Evolutionary conservation across 1,140 invertebrate genomes (phyloP).

Genomic region (Apis florea): DNA sequence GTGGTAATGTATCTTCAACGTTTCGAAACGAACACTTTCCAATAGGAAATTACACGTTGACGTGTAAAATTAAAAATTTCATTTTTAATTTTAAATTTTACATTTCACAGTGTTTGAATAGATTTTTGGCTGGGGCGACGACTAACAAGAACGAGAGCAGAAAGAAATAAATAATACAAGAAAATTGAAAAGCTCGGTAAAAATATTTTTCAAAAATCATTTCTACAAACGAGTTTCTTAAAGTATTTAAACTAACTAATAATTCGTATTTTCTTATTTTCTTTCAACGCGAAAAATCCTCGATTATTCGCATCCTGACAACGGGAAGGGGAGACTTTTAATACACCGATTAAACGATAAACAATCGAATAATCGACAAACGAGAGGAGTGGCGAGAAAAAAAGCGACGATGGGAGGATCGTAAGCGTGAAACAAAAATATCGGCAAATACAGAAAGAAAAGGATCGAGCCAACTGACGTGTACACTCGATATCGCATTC

Average conservation of each 20-base stretch:
- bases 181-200: too few species aligned
- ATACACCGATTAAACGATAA: constrained; percentile 12
- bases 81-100: too few species aligned
- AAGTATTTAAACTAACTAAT: too few species aligned
- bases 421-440: constrained; percentile 10
- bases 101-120: too few species aligned
- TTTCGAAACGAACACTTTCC: too few species aligned
- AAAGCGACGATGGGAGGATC: not conserved
- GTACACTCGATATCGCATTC: constrained; percentile 8
- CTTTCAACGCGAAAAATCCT: not conserved
- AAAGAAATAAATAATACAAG: too few species aligned
- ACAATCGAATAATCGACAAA: not conserved
- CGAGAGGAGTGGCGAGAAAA: not conserved
- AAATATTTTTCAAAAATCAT: too few species aligned
- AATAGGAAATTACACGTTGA: too few species aligned
- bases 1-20: not conserved
- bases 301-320: not conserved
- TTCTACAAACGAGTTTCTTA: too few species aligned
- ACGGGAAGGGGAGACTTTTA: not conserved
- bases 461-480: constrained; percentile 13
- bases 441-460: not conserved
- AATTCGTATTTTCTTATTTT: too few species aligned
- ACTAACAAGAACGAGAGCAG: too few species aligned
- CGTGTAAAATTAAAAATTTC: not conserved
- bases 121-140: too few species aligned